A percentile compares a stretch with the other conserved stretches of the same genome.
phyloP scores from a whole-genome alignment of 2,797 vertebrate species.

The Tauraco hartlaubi region DNA sequence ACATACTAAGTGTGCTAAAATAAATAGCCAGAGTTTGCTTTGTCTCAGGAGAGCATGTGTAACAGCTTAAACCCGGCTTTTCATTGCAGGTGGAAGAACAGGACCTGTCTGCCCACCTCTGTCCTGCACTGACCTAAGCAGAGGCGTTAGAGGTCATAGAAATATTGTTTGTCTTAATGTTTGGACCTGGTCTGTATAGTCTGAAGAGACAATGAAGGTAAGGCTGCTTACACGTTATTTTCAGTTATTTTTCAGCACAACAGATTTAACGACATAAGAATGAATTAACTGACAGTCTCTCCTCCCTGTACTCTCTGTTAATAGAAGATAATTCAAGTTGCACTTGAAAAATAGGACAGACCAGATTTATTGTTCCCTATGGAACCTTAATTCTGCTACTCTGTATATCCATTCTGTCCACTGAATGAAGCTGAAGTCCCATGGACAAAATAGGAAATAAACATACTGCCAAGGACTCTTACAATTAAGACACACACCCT shows the following conservation, averaged over 20 bases:
- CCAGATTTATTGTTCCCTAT: neutral
- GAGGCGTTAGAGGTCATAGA: neutral
- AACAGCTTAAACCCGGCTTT: neutral
- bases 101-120: neutral
- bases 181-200: neutral
- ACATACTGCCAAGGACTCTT: neutral
- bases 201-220: neutral
- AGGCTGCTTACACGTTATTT: neutral
- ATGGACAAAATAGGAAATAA: neutral
- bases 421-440: slow-evolving; percentile 2
- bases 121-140: neutral
- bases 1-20: neutral
- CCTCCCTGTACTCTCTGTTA: neutral
- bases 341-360: slow-evolving; percentile 19
- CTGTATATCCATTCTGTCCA: neutral
- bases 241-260: slow-evolving; percentile 9
- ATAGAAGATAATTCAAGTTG: slow-evolving; percentile 20
- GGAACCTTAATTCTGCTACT: slow-evolving; percentile 15
- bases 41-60: neutral
- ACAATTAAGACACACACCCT: neutral
- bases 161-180: neutral
- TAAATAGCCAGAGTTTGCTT: neutral
- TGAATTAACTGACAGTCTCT: neutral
- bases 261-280: neutral
- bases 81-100: neutral